phyloP scores from a whole-genome alignment of 2,888 invertebrate species.

The Eupithecia subumbrata region DNA sequence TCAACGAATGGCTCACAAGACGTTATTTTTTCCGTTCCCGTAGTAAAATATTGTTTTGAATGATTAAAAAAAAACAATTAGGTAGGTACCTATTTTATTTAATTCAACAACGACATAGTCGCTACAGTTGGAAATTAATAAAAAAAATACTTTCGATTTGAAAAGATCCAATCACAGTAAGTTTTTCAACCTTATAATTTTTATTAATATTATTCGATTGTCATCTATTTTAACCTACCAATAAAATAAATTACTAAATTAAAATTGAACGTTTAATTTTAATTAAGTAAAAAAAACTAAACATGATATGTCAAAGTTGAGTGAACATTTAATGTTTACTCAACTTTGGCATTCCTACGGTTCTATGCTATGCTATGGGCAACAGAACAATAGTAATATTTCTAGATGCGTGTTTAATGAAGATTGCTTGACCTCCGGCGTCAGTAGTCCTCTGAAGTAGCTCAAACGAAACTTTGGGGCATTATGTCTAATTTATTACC shows the following conservation, averaged over 20 bases:
- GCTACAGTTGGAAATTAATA: too few species aligned
- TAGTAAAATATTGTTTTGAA: not conserved
- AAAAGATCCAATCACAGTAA: not conserved
- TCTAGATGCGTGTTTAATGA: conserved; percentile 61
- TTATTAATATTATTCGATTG: too few species aligned
- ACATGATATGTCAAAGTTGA: too few species aligned
- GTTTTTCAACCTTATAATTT: too few species aligned
- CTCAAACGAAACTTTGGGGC: conserved; percentile 66
- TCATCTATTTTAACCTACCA: too few species aligned
- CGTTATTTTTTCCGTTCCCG: not conserved
- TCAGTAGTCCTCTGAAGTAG: conserved; percentile 81
- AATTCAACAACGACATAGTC: not conserved
- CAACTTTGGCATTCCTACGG: not conserved
- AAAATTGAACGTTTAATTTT: too few species aligned
- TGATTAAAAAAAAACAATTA: too few species aligned
- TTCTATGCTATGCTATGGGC: not conserved
- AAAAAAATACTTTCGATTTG: not conserved
- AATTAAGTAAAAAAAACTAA: too few species aligned
- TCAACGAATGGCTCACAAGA: not conserved
- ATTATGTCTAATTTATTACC: conserved; percentile 79
- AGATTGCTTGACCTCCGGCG: conserved; percentile 72
- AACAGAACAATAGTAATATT: conserved; percentile 19
- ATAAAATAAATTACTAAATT: too few species aligned
- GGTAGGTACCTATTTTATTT: too few species aligned
- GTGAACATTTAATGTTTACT: not conserved